Evolutionary conservation across 2,113 vertebrate genomes (phyloP).

Genomic region (Cynocephalus volans): DNA sequence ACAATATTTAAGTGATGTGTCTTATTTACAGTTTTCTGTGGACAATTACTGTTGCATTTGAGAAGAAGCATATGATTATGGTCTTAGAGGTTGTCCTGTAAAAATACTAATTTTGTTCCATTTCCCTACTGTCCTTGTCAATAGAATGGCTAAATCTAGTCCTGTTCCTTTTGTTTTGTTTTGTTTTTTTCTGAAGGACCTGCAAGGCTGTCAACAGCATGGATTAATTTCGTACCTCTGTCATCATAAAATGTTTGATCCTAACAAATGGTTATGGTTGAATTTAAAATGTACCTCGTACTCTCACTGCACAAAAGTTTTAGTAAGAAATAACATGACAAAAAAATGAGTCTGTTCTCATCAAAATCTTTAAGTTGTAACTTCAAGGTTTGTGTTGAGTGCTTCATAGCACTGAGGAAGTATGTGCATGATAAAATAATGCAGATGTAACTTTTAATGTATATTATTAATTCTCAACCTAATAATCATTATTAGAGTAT

Average conservation of each 20-base stretch:
- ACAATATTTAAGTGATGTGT: slow-evolving; percentile 83
- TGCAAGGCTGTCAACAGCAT: slow-evolving; percentile 86
- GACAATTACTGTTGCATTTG: slow-evolving; percentile 87
- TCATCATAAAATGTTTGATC: slow-evolving; percentile 86
- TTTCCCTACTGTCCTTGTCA: slow-evolving; percentile 89
- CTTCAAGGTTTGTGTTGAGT: slow-evolving; percentile 78
- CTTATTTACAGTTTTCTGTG: slow-evolving; percentile 86
- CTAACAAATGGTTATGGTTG: slow-evolving; percentile 84
- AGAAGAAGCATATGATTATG: slow-evolving; percentile 89
- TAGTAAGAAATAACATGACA: slow-evolving; percentile 81
- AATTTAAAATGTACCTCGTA: slow-evolving; percentile 85
- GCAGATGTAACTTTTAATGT: slow-evolving; percentile 78
- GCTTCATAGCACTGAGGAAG: slow-evolving; percentile 56
- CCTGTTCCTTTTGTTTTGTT: slow-evolving; percentile 63
- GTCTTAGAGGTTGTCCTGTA: slow-evolving; percentile 89
- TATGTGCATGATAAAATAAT: slow-evolving; percentile 56
- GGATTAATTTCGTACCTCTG: slow-evolving; percentile 86
- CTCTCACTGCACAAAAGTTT: slow-evolving; percentile 81
- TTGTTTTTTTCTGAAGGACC: slow-evolving; percentile 81
- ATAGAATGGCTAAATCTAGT: slow-evolving; percentile 81
- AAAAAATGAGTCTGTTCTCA: slow-evolving; percentile 83
- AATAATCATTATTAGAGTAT: slow-evolving; percentile 10
- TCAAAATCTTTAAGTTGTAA: slow-evolving; percentile 82
- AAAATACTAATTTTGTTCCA: slow-evolving; percentile 90
- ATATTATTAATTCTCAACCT: slow-evolving; percentile 71